Base-by-base conservation (phyloP, 2,113 vertebrate species). In the Ophiodon elongatus region DNA sequence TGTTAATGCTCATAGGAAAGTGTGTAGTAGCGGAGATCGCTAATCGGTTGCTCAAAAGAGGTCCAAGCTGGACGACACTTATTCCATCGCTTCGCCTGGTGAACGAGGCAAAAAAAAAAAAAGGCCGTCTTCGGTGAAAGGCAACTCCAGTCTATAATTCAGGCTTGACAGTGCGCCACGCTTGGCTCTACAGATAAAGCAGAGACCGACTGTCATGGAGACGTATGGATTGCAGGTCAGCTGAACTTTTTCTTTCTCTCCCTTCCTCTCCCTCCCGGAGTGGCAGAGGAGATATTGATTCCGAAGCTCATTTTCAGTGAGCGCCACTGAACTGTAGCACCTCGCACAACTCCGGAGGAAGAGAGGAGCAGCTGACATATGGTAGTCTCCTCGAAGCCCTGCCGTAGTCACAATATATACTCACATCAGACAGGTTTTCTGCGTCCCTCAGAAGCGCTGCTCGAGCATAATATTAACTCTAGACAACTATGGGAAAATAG, bases 251-350 rank as follows among this genome's bases (percentile, higher is more conserved):
- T 23, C 19, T 23, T 19, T 54, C 50, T 21, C 50, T 54, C 50
- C 10, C 54, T 73, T 86, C 79, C 64, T 85, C 37, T 65, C 88
- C 72, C 77, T 87, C 88, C 85, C 87, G 72, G 68, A 89, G 83
- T 89, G 86, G 85, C 83, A 54, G 82, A 86, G 75, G 83, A 89
- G 76, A 88, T 93, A 94, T 94, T 57, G 88, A 94, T 94, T 75
- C 79, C 73, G 60, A 88, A 83, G 45, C 83, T 90, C 73, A 74
- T 83, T 91, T 83, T 76, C 70, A 62, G 77, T 76, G 83, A 89
- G 75, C 67, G 4, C 79, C 86, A 77, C 84, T 88, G 86, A 83
- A 81, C 82, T 90, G 80, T 73, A 79, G 57, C 76, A 59, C 31
- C 35, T 77, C 76, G 29, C 80, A 54, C 81, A 76, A 83, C 83